Evolutionary conservation across 2,888 invertebrate species (phyloP).

Genomic region (Lumbricus terrestris): DNA sequence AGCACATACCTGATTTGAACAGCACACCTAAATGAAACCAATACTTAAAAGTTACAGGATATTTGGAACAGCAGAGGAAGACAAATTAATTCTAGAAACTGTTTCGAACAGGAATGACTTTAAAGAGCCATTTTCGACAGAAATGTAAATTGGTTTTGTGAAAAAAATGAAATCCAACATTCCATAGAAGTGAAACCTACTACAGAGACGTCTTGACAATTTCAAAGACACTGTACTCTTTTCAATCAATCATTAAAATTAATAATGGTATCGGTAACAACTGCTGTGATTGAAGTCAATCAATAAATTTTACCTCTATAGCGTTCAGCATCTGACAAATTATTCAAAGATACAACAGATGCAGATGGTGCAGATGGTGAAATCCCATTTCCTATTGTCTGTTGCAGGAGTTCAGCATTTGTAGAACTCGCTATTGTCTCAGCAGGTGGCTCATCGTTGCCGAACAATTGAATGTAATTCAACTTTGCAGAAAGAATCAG

Average conservation of each 20-base stretch:
- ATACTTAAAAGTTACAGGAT: not conserved
- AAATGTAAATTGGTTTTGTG: not conserved
- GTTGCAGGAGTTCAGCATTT: not conserved
- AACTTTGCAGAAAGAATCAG: slow-evolving; percentile 19
- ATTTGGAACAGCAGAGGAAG: not conserved
- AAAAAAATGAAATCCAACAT: not conserved
- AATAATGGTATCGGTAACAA: not conserved
- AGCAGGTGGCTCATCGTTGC: not conserved
- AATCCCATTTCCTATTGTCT: not conserved
- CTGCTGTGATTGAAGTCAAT: not conserved
- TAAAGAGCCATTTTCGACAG: not conserved
- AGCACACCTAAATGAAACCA: not conserved
- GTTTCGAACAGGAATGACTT: not conserved
- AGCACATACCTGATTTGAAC: not conserved
- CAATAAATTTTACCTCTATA: not conserved
- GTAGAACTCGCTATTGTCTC: not conserved
- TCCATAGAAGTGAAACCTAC: not conserved
- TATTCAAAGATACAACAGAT: not conserved
- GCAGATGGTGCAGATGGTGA: not conserved
- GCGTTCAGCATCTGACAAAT: not conserved
- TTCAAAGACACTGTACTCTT: not conserved
- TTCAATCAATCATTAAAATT: not conserved
- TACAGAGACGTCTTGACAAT: not conserved
- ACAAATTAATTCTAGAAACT: not conserved
- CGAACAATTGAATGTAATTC: not conserved